These are phyloP conservation scores for Bombus vancouverensis DNA, from an alignment of 1,140 invertebrate species.

Conservation along the genomic window DNA sequence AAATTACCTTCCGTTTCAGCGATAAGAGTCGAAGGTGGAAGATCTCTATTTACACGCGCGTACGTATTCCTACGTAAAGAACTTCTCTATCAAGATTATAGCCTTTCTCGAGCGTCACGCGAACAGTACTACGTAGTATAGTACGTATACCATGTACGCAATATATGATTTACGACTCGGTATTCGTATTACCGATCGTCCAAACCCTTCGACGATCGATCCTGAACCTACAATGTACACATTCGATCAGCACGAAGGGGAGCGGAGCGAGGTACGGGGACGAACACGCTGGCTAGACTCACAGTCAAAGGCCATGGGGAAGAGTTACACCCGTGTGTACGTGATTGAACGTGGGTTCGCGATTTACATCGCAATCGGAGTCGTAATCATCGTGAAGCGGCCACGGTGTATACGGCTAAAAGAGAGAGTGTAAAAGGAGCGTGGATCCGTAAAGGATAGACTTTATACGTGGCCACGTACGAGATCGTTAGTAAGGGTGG, in stretches of 20 bases:
- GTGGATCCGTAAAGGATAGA: conserved; percentile 9
- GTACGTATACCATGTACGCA: too few species aligned
- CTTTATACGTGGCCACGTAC: conserved; percentile 61
- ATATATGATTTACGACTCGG: conserved; percentile 9
- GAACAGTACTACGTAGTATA: too few species aligned
- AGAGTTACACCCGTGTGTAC: conserved; percentile 68
- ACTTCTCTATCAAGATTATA: too few species aligned
- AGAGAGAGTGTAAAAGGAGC: conserved; percentile 1
- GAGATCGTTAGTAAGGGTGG: conserved; percentile 77
- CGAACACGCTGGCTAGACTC: conserved; percentile 59
- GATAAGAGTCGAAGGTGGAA: not conserved
- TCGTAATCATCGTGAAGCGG: conserved; percentile 76
- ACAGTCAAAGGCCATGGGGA: conserved; percentile 71
- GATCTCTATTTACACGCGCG: not conserved
- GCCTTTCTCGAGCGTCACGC: too few species aligned
- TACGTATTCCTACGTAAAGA: too few species aligned
- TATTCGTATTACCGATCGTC: conserved; percentile 51
- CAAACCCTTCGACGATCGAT: conserved; percentile 31
- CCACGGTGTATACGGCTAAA: conserved; percentile 46
- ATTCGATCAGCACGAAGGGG: conserved; percentile 38
- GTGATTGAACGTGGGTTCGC: conserved; percentile 77
- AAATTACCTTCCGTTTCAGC: too few species aligned
- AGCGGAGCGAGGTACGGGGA: conserved; percentile 14
- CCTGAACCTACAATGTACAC: conserved; percentile 46
- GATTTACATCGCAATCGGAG: conserved; percentile 80